A percentile compares a stretch with the other conserved stretches of the same genome.
phyloP scores from a whole-genome alignment of 2,888 invertebrate species.

The Cheilosia vernalis region DNA sequence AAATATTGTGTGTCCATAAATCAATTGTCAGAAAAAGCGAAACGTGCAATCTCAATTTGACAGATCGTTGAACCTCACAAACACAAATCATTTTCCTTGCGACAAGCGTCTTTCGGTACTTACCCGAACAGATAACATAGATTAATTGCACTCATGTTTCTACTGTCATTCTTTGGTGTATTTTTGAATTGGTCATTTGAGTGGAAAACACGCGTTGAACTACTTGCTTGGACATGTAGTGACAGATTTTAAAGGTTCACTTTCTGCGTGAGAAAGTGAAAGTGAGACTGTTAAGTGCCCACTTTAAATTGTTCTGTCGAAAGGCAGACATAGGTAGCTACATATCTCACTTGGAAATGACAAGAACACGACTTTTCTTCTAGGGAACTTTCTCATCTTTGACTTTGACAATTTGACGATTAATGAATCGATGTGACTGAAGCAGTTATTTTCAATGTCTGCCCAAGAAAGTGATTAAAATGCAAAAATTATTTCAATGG shows the following conservation, averaged over 20 bases:
- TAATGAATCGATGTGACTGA: no score
- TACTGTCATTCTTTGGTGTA: slow-evolving; percentile 10
- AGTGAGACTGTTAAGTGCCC: background rate
- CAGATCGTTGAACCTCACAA: slow-evolving; percentile 8
- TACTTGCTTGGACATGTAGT: background rate
- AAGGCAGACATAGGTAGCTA: no score
- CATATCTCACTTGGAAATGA: no score
- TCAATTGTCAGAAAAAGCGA: slow-evolving; percentile 6
- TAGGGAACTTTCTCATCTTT: no score
- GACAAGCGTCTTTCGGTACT: slow-evolving; percentile 12
- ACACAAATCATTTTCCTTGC: slow-evolving; percentile 18
- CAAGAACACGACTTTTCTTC: no score
- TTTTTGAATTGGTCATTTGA: background rate
- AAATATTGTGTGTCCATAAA: slow-evolving; percentile 9
- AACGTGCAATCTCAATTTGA: slow-evolving; percentile 4
- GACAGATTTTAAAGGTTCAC: background rate
- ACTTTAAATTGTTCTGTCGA: background rate
- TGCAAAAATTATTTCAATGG: no score
- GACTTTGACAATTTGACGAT: no score
- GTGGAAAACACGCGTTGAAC: slow-evolving; percentile 22
- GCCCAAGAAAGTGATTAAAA: no score
- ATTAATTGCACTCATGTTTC: slow-evolving; percentile 10
- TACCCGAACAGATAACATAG: slow-evolving; percentile 10
- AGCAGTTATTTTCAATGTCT: no score
- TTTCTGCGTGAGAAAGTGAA: slow-evolving; percentile 1